Evolutionary conservation across 1,140 invertebrate genomes (phyloP), one percentile per base, ranked within the genome.

Genomic region (Bombus soroeensis): DNA sequence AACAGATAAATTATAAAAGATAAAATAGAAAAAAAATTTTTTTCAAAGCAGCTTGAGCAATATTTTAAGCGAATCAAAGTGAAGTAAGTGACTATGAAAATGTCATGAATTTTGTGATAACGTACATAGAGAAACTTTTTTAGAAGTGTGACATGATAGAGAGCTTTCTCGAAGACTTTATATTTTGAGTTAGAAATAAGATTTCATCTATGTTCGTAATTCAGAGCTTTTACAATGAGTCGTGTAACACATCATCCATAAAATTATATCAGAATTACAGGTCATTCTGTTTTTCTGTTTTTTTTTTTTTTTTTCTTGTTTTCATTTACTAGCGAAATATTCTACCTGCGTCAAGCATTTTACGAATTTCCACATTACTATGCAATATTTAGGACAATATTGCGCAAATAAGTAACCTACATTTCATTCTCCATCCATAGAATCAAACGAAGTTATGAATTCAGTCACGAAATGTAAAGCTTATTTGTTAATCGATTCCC

Each of bases 391-490:
- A 85, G 39, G 71, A 83, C 86, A 71, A 88, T 90, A 90, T 39
- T 82, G 86, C 85, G 89, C 71, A 76, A 87, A 90, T 74, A 87
- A 59, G 47, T 82, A 84, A 88, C 86, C 88, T 90, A 88, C 79
- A 53, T 88, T 85, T 86, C 66, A 80, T 66, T 88, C 28, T 76
- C 53, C 80, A 83, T 90, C 78, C 73, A 81, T 68, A 79, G 71
- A 64, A 72, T 87, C 68, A 87, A 77, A 90, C 79, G 72, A 90
- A 90, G 74, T 80, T 88, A 85, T 79, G 43, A 86, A 75, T 82
- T 90, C 83, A 83, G 82, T 88, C 87, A 88, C 81, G 82, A 53
- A 90, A 86, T 90, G 86, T 90, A 88, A 90, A 90, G 88, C 88
- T 86, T 90, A 90, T 87, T 62, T 41, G 83, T 90, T 89, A 86